Percentiles rank a stretch among this genome's conserved stretches.
These are phyloP conservation scores for Orthosia gothica DNA, from an alignment of 2,888 invertebrate species.

Conservation along the genomic window DNA sequence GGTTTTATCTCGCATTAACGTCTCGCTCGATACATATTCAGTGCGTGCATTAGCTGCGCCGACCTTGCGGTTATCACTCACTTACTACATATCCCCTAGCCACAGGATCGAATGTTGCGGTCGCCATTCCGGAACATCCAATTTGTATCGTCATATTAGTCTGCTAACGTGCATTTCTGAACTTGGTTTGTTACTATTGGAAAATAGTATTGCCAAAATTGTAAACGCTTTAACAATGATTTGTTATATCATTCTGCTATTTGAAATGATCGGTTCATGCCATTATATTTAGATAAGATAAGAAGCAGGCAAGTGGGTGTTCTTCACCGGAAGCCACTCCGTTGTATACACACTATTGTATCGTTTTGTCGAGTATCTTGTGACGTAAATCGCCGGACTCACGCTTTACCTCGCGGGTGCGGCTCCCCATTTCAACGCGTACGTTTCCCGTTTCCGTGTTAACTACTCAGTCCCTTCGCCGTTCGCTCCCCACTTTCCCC, in stretches of 20 bases:
- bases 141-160: conserved; percentile 25
- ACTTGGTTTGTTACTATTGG: not conserved
- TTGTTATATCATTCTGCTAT: not conserved
- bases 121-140: conserved; percentile 37
- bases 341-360: conserved; percentile 24
- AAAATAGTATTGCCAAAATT: conserved; percentile 1
- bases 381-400: conserved; percentile 44
- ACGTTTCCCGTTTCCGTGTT: conserved; percentile 61
- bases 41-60: conserved; percentile 43
- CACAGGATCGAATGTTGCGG: conserved; percentile 42
- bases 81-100: conserved; percentile 39
- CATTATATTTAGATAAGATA: conserved; percentile 1
- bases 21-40: conserved; percentile 80
- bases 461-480: conserved; percentile 54
- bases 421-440: conserved; percentile 46
- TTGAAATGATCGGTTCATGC: not conserved
- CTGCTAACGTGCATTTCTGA: not conserved
- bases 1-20: conserved; percentile 67
- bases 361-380: conserved; percentile 36
- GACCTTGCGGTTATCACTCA: conserved; percentile 61
- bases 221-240: not conserved
- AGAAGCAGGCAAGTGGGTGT: not conserved
- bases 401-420: conserved; percentile 27
- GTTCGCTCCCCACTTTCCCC: conserved; percentile 26
- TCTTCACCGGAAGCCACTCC: conserved; percentile 7